These are phyloP conservation scores for Onthophagus taurus DNA, from an alignment of 1,140 invertebrate species.

Conservation along the genomic window DNA sequence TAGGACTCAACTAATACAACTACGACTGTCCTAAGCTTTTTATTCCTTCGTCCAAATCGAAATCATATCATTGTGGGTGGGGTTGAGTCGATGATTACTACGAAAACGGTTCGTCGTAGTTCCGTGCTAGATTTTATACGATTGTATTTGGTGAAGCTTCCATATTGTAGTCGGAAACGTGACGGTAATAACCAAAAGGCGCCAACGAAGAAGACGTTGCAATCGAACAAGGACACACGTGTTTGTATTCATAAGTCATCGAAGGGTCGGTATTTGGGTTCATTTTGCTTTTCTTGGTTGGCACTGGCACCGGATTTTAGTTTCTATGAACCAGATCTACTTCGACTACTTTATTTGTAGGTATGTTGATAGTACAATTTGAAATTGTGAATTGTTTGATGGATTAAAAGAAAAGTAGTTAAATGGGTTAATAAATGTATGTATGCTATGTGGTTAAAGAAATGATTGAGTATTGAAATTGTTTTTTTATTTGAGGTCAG, in stretches of 20 bases:
- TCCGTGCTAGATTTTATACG: too few relatives aligned
- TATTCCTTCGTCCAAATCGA: conserved; percentile 16
- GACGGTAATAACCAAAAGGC: conserved; percentile 2
- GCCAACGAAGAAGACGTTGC: conserved; percentile 3
- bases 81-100: background rate
- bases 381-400: too few relatives aligned
- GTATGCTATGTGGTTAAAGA: too few relatives aligned
- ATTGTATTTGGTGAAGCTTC: too few relatives aligned
- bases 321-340: conserved; percentile 11
- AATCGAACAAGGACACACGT: background rate
- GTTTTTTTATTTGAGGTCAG: too few relatives aligned
- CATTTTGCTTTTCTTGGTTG: conserved; percentile 11
- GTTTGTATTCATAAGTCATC: too few relatives aligned
- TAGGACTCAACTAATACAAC: conserved; percentile 19
- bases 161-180: background rate
- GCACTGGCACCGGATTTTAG: conserved; percentile 7
- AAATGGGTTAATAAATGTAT: too few relatives aligned
- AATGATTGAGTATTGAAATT: too few relatives aligned
- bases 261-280: conserved; percentile 6
- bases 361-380: too few relatives aligned
- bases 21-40: conserved; percentile 16
- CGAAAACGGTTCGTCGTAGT: background rate
- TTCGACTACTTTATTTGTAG: too few relatives aligned
- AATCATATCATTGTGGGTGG: conserved; percentile 14
- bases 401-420: too few relatives aligned